Evolutionary conservation across 2,888 invertebrate genomes (phyloP), one percentile per base, ranked within the genome.

Genomic region (Trilocha varians): DNA sequence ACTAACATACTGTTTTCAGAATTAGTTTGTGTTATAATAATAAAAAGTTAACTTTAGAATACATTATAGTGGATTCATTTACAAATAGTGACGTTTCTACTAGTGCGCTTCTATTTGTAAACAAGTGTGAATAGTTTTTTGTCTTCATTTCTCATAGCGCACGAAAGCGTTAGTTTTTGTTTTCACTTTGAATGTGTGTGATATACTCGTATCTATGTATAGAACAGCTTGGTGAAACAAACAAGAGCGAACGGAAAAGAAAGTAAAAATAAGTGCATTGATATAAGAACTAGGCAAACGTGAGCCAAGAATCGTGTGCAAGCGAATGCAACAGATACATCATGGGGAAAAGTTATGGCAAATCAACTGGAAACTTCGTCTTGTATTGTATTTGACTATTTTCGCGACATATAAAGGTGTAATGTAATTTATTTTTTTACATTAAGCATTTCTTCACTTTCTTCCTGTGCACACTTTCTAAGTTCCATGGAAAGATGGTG

Each of bases 251-350:
- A 77, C 71, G 78, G 78, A 80, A 80, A 80, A 78, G 85, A 85
- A 84, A 85, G 85, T 84, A 85, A 85, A 83, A 84, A 82, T 83
- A 78, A 80, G 75, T 73, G 72, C 79, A 78, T 69, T 63, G 74
- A 70, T 76, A 78, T 70, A 75, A 77, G 77, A 82, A 78, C 72
- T 76, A 77, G 76, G 76, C 70, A 67, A 74, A 71, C 78, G 65
- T 69, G 74, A 68, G 67, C 61, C 53, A 69, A 76, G 77, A 72
- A 73, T 75, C 64, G 74, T 68, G 68, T 66, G 62, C 62, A 65
- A 74, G 70, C 64, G 67, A 71, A 64, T 65, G 70, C 70, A 58
- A 57, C 57, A 53, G 62, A 70, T 70, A 73, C 69, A 74, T 73
- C 69, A 73, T 64, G 59, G 72, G 65, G 65, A 83, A 82, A 83